Conservation (phyloP, 2,888 invertebrate species). For the Cinara cedri region DNA sequence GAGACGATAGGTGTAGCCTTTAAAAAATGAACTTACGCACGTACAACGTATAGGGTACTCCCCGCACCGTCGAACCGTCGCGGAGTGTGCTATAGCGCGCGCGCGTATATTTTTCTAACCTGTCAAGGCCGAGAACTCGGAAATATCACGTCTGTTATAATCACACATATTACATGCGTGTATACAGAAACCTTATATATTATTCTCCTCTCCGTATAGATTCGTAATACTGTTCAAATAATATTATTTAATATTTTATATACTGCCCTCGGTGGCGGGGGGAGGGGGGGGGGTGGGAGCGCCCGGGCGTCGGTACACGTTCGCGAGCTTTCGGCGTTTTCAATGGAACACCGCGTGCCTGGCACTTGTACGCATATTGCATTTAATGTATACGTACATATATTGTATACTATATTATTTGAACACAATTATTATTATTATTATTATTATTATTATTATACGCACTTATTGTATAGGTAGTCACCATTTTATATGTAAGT, state of each 20-base stretch:
- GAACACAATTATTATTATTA: constrained; percentile 46
- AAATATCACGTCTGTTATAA: constrained; percentile 35
- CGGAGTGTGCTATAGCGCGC: no score
- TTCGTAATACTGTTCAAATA: constrained; percentile 41
- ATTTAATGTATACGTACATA: not conserved
- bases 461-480: no score
- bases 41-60: no score
- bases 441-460: not conserved
- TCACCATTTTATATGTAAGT: no score
- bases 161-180: constrained; percentile 17
- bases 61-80: not conserved
- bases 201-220: not conserved
- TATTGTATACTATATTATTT: constrained; percentile 30
- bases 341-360: constrained; percentile 40
- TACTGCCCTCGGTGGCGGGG: not conserved
- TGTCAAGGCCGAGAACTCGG: not conserved
- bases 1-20: not conserved
- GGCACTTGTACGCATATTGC: no score
- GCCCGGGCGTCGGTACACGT: not conserved
- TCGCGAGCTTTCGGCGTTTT: constrained; percentile 29
- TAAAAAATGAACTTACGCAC: not conserved
- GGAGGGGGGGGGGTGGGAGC: not conserved
- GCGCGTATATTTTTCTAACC: no score
- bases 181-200: constrained; percentile 13
- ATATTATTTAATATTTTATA: not conserved